These are phyloP conservation scores for Sprattus sprattus DNA, from an alignment of 2,113 vertebrate species.

Conservation along the genomic window DNA sequence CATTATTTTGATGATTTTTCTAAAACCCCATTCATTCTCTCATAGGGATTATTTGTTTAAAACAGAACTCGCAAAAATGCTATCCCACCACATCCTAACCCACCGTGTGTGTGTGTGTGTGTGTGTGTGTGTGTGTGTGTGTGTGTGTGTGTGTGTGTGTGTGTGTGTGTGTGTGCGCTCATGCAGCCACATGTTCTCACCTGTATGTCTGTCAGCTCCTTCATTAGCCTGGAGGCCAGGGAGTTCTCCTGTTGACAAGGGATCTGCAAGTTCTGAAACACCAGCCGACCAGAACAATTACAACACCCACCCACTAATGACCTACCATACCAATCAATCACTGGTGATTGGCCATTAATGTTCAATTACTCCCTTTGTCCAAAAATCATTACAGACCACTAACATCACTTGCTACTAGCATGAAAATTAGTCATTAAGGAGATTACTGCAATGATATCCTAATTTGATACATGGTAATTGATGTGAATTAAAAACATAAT, in stretches of 20 bases:
- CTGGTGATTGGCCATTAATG: not conserved
- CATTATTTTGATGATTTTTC: too few relatives aligned
- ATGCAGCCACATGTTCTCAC: constrained; percentile 78
- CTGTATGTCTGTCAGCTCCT: constrained; percentile 63
- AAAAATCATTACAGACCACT: not conserved
- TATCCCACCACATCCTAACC: too few relatives aligned
- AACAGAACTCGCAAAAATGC: too few relatives aligned
- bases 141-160: not conserved
- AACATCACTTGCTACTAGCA: not conserved
- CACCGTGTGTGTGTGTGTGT: constrained; percentile 7
- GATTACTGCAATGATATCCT: not conserved
- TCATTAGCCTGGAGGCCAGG: constrained; percentile 29
- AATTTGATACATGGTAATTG: not conserved
- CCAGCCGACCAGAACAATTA: not conserved
- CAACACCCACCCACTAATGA: not conserved
- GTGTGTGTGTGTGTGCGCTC: not conserved
- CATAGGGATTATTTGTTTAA: too few relatives aligned
- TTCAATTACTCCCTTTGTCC: constrained; percentile 9
- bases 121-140: constrained; percentile 17
- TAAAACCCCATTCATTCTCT: too few relatives aligned
- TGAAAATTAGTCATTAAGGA: not conserved
- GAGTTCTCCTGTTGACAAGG: not conserved
- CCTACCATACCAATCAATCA: not conserved
- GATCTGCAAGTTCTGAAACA: constrained; percentile 73
- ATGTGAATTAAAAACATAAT: not conserved